A percentile compares a stretch with the other conserved stretches of the same genome.
Conservation (phyloP, 2,797 vertebrate genomes). For the Galagoides demidoff region DNA sequence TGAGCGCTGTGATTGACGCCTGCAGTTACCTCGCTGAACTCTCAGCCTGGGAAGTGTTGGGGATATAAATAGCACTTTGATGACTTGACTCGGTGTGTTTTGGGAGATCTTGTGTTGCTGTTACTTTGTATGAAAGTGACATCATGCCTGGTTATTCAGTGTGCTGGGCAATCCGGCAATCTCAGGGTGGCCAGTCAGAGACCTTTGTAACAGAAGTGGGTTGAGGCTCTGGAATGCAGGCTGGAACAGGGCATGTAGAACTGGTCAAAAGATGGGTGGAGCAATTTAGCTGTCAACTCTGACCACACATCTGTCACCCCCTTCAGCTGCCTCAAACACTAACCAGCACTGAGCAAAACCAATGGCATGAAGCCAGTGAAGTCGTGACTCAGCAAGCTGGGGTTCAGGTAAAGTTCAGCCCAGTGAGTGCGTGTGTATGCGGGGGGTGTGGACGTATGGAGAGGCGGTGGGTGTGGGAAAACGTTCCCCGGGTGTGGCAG, state of each 20-base stretch:
- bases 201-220: neutral
- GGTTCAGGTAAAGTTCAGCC: constrained; percentile 34
- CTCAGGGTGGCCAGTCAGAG: neutral
- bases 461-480: neutral
- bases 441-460: neutral
- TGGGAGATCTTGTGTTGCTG: neutral
- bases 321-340: constrained; percentile 6
- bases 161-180: neutral
- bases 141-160: constrained; percentile 12
- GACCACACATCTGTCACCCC: neutral
- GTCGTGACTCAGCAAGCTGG: neutral
- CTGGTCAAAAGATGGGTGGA: neutral
- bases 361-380: constrained; percentile 17
- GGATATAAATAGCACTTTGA: constrained; percentile 49
- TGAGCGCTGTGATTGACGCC: neutral
- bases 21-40: neutral
- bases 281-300: neutral
- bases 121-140: constrained; percentile 21
- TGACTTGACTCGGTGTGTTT: constrained; percentile 19
- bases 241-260: neutral
- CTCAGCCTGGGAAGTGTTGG: neutral
- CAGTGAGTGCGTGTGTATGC: neutral
- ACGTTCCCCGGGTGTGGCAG: neutral
- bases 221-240: constrained; percentile 48
- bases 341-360: neutral